These are phyloP conservation scores for Shargacucullia verbasci DNA, from an alignment of 2,888 invertebrate genomes.

Conservation along the genomic window DNA sequence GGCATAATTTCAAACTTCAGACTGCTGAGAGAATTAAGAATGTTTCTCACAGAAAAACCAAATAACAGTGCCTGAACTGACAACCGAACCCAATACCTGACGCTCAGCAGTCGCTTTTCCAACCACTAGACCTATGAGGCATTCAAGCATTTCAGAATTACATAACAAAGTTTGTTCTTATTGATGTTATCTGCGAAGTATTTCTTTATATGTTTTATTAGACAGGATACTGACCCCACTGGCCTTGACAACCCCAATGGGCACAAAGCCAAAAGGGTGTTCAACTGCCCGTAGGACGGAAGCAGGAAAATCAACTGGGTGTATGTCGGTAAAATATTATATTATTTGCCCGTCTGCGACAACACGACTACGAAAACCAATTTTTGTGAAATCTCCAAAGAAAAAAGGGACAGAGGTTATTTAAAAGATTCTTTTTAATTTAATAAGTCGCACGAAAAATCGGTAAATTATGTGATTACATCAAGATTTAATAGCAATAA, in stretches of 20 bases:
- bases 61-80: too few species aligned
- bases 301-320: conserved; percentile 23
- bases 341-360: conserved; percentile 18
- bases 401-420: too few species aligned
- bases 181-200: conserved; percentile 29
- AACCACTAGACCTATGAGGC: too few species aligned
- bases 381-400: neutral
- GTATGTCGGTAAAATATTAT: conserved; percentile 34
- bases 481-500: too few species aligned
- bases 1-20: too few species aligned
- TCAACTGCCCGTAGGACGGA: conserved; percentile 41
- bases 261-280: conserved; percentile 47
- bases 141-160: conserved; percentile 15
- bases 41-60: too few species aligned
- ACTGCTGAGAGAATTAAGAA: too few species aligned
- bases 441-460: too few species aligned
- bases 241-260: conserved; percentile 41
- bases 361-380: neutral
- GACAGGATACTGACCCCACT: conserved; percentile 38
- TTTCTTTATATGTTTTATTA: conserved; percentile 34
- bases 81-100: too few species aligned
- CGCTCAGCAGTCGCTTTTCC: too few species aligned
- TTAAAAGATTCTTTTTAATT: too few species aligned
- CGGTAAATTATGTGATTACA: too few species aligned
- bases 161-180: conserved; percentile 13